Conservation (phyloP, 2,113 vertebrate species). For the Onychostruthus taczanowskii region DNA sequence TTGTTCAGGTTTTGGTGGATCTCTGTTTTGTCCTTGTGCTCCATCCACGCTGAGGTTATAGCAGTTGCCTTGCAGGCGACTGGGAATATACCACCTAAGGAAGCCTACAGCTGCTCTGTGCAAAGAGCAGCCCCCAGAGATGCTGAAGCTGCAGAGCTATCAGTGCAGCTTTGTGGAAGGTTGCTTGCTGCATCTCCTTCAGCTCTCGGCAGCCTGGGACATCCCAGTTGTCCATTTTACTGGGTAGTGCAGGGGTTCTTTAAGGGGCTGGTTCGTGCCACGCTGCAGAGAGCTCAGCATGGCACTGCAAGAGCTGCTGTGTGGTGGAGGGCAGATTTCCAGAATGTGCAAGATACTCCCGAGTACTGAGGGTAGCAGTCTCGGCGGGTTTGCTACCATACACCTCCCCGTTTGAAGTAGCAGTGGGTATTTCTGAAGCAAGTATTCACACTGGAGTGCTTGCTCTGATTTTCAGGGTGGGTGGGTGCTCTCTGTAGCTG, state of each 20-base stretch:
- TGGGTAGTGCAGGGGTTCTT: not conserved
- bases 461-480: not conserved
- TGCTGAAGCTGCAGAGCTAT: not conserved
- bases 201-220: not conserved
- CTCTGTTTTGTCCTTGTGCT: not conserved
- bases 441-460: not conserved
- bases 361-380: not conserved
- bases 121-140: not conserved
- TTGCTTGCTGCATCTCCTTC: not conserved
- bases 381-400: not conserved
- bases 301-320: not conserved
- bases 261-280: not conserved
- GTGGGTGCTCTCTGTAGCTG: not conserved
- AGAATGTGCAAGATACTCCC: not conserved
- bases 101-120: not conserved
- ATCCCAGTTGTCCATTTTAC: not conserved
- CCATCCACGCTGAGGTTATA: not conserved
- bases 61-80: not conserved
- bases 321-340: not conserved
- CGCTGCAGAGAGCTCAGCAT: not conserved
- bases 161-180: rapidly evolving
- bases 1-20: not conserved
- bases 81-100: not conserved
- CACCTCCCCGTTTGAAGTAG: rapidly evolving
- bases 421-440: not conserved